Conservation (phyloP, 2,797 vertebrate genomes). For the Nyctibius grandis region DNA sequence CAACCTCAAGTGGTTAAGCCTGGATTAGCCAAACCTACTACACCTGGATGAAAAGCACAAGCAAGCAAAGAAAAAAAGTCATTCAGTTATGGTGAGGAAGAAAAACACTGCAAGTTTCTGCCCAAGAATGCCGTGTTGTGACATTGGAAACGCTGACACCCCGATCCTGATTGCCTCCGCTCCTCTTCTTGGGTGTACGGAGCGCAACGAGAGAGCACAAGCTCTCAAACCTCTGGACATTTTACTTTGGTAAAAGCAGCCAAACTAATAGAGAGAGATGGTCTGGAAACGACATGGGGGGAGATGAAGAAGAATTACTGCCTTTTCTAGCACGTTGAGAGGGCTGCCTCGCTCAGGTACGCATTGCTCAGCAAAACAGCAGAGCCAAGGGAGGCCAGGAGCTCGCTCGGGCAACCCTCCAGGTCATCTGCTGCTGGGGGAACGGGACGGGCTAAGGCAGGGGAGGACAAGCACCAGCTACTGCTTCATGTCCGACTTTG, state of each 20-base stretch:
- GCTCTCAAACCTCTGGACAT: background rate
- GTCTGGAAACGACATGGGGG: background rate
- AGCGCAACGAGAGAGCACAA: background rate
- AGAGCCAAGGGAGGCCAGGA: background rate
- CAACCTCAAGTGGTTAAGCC: background rate
- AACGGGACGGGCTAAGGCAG: background rate
- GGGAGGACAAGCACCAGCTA: background rate
- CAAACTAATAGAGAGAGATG: background rate
- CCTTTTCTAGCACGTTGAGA: background rate
- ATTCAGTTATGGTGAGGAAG: background rate
- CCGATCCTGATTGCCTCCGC: background rate
- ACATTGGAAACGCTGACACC: background rate
- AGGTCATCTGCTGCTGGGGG: background rate
- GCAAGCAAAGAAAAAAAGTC: background rate
- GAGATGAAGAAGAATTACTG: background rate
- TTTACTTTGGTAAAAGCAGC: background rate
- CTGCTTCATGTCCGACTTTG: background rate
- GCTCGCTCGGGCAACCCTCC: background rate
- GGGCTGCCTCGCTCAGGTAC: fast-evolving
- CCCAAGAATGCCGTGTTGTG: background rate
- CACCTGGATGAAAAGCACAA: background rate
- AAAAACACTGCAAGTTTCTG: background rate
- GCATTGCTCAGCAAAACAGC: fast-evolving
- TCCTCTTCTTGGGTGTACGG: background rate
- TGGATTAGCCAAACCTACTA: background rate